Base-by-base conservation (phyloP, 2,888 invertebrate species). In the Lochmaea crataegi region DNA sequence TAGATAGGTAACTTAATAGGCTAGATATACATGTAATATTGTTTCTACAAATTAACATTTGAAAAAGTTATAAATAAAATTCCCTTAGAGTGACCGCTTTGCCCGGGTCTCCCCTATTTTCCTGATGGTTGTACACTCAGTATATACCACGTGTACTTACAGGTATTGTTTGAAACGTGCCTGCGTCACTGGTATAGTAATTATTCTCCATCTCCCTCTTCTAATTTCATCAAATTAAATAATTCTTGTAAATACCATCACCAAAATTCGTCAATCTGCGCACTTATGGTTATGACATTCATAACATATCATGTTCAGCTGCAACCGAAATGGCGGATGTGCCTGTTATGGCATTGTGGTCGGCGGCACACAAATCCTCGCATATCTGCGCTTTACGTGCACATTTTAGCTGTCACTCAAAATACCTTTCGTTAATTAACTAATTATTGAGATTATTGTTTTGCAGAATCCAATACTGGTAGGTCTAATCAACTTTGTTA, bases 371-470 rank as follows among this genome's bases (percentile, higher is more conserved):
- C 79, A 78, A 75, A 79, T 77, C 79, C 75, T 72, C 77, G 75
- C 79, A 78, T 76, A 78, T 77, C 80, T 77, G 69, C 74, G 60
- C 73, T 76, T 69, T 70, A 73, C 65, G 75, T 74, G 78, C 78
- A 77, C 78, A 79, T 77, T 80, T 80, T 76, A 75, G 76, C 79
- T 78, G 81, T 83, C 82, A 82, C 80, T 81, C 81, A 82, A 82
- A 82, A 83, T 83, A 80, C 82, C 83, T 81, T 79, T 75, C 78
- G 69, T 77, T 82, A 82, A 82, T 83, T 82, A 83, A 81, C 82
- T 81, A 80, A 82, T 82, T 81, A 82, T 82, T 79, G 81, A 80
- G 80, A 81, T 82, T 80, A 80, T 79, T 80, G 80, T 80, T 76
- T 76, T 68, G 73, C 65, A 68, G 42, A 63, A 18, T 58, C 71